phyloP scores from a whole-genome alignment of 2,797 vertebrate species.

The Macrochelys suwanniensis region DNA sequence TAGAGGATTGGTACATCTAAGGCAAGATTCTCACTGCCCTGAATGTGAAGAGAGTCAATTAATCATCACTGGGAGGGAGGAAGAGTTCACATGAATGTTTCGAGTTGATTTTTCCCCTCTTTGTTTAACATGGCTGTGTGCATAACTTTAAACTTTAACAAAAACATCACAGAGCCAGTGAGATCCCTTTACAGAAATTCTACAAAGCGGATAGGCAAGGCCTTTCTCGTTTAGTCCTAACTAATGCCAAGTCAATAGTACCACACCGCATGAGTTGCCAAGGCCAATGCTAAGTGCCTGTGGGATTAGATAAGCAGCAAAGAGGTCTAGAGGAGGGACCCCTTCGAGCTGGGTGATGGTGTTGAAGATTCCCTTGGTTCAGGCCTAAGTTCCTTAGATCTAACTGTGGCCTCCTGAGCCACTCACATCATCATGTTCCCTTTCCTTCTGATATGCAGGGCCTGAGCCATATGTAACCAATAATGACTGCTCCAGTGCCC shows the following conservation, averaged over 20 bases:
- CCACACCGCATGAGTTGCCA: slow-evolving; percentile 35
- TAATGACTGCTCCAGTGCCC: accelerated
- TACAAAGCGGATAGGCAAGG: slow-evolving; percentile 27
- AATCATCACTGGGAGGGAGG: accelerated
- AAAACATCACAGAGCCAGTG: slow-evolving; percentile 15
- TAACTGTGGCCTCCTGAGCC: neutral
- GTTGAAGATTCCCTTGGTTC: neutral
- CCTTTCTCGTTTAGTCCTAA: slow-evolving; percentile 16
- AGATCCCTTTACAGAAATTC: slow-evolving; percentile 50
- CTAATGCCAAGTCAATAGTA: slow-evolving; percentile 47
- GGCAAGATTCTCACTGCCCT: neutral
- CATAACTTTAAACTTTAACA: neutral
- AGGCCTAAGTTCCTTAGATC: neutral
- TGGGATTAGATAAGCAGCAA: slow-evolving; percentile 18
- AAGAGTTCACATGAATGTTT: neutral
- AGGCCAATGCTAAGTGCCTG: slow-evolving; percentile 34
- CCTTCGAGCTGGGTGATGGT: neutral
- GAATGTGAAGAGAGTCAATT: neutral
- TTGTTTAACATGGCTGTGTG: slow-evolving; percentile 5
- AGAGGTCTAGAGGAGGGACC: slow-evolving; percentile 34
- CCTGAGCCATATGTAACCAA: accelerated
- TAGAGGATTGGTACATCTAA: neutral
- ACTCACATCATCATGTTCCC: neutral
- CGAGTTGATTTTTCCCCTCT: neutral
- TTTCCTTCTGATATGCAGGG: neutral